phyloP scores from a whole-genome alignment of 2,797 vertebrate genomes.

The Peromyscus nudipes region DNA sequence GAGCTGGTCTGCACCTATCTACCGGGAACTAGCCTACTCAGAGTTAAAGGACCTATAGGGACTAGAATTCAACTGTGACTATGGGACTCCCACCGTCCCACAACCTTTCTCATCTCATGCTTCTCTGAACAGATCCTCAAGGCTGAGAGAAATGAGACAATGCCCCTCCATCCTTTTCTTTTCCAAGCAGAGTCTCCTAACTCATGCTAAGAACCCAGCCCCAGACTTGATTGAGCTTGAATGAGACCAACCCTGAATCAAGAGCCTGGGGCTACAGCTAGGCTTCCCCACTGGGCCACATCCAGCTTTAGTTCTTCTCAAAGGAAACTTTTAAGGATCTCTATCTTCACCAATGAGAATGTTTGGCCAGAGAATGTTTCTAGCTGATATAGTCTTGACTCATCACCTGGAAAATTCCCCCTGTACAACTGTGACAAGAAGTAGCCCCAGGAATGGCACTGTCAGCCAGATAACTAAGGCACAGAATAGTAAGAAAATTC shows the following conservation, averaged over 20 bases:
- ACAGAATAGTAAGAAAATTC: background rate
- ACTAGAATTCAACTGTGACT: background rate
- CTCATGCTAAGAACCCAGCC: background rate
- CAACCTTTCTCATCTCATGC: background rate
- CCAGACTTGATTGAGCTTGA: background rate
- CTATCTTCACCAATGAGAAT: background rate
- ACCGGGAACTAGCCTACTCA: background rate
- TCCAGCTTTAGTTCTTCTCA: background rate
- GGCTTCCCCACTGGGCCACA: background rate
- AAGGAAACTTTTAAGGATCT: background rate
- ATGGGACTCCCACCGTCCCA: too few species aligned
- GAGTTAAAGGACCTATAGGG: background rate
- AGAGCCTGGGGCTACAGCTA: background rate
- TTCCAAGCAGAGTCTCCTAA: background rate
- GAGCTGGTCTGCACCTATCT: background rate
- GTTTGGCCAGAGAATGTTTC: background rate
- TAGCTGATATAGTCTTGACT: background rate
- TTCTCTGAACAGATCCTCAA: conserved; percentile 16
- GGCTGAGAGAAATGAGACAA: background rate
- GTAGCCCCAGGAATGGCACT: background rate
- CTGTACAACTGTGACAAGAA: background rate
- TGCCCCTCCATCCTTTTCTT: background rate
- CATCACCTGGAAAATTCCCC: background rate
- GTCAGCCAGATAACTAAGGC: background rate
- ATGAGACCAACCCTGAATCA: background rate